Evolutionary conservation across 2,797 vertebrate species (phyloP), one percentile per base, ranked within the genome.

Genomic region (Chrosomus eos): DNA sequence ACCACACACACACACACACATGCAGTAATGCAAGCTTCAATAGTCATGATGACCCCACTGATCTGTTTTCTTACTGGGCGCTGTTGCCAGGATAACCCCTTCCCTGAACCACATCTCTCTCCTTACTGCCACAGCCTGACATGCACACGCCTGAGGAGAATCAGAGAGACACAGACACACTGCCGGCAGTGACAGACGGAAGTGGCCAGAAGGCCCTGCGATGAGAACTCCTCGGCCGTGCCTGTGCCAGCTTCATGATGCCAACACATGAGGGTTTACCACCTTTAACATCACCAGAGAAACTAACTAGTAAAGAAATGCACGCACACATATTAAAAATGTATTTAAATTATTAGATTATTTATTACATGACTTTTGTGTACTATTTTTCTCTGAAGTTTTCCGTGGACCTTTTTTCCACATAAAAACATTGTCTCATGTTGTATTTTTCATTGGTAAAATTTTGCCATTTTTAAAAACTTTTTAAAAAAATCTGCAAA

Each of bases 41-140:
- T 81, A 79, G 45, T 75, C 87, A 84, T 83, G 45, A 66, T 81
- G 82, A 90, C 77, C 66, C 88, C n/a, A 68, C 82, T 85, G 88
- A 85, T 76, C 74, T 28, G 81, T 91, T 90, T 84, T 88, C 86
- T 89, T 86, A 84, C 88, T 83, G 90, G 85, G 81, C 83, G 33
- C 84, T 84, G 91, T 92, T 90, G 86, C 89, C 73, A 79, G 33
- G 92, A 89, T 81, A 92, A 92, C 92, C 74, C 76, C 45, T 71
- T 33, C 23, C 68, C 78, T 40, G 38, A 66, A 11, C 3, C 53
- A 76, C 72, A 78, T 77, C 51, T 78, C 26, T 21, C 64, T 10
- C 19, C 53, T 73, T 13, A 10, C 55, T 78, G 75, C n/a, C 77
- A 55, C 55, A 18, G 58, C 3, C 43, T 9, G 62, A 67, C 62